A percentile compares a stretch with the other conserved stretches of the same genome.
phyloP scores from a whole-genome alignment of 2,113 vertebrate genomes.

The Clarias macrocephalus region DNA sequence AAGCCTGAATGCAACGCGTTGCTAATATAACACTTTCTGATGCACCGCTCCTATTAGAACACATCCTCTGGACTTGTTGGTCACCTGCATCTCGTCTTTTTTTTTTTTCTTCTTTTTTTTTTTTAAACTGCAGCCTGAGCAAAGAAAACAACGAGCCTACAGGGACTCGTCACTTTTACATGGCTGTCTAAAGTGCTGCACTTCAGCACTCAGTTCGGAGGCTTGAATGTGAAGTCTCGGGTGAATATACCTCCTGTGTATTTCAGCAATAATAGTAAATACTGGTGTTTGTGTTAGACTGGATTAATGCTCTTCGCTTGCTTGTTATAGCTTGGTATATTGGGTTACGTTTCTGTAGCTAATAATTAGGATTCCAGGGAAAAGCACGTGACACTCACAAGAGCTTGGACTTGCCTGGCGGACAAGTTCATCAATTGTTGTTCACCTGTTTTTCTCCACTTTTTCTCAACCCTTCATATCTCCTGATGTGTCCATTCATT shows the following conservation, averaged over 20 bases:
- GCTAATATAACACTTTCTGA: background rate
- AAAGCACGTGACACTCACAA: background rate
- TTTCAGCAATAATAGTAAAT: background rate
- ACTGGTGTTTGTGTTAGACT: background rate
- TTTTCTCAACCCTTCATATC: background rate
- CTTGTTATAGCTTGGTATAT: background rate
- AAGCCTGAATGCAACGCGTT: background rate
- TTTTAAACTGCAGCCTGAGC: background rate
- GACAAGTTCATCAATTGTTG: background rate
- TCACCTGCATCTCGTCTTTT: background rate
- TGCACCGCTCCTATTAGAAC: background rate
- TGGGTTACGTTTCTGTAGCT: background rate
- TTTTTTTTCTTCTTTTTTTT: background rate
- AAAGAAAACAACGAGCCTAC: background rate
- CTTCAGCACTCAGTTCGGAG: background rate
- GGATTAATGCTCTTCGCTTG: background rate
- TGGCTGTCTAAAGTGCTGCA: background rate
- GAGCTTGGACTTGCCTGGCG: background rate
- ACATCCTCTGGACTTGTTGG: background rate
- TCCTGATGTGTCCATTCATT: background rate
- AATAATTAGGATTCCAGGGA: background rate
- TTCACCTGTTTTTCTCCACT: background rate
- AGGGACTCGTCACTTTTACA: background rate
- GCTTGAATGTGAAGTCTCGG: background rate
- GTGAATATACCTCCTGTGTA: background rate